phyloP scores from a whole-genome alignment of 1,140 invertebrate genomes.

The Drosophila seguyi region DNA sequence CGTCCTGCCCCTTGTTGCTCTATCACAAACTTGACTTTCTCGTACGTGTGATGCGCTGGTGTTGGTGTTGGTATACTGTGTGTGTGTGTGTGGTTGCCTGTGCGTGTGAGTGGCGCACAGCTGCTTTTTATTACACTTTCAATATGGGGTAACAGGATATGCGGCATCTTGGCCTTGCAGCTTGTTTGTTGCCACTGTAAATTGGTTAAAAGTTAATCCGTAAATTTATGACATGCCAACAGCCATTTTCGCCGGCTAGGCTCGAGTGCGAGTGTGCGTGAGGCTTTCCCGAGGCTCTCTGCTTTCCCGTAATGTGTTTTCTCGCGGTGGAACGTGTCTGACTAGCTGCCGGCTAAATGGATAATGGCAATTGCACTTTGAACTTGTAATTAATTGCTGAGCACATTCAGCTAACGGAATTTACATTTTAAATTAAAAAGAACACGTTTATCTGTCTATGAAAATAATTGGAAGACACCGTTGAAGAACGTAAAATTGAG shows the following conservation, averaged over 20 bases:
- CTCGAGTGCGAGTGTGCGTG: slow-evolving; percentile 32
- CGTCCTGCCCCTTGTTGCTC: slow-evolving; percentile 43
- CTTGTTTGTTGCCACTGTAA: slow-evolving; percentile 74
- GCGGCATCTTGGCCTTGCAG: slow-evolving; percentile 45
- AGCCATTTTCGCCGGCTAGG: slow-evolving; percentile 59
- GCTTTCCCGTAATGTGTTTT: slow-evolving; percentile 12
- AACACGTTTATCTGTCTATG: slow-evolving; percentile 1
- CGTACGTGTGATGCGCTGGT: slow-evolving; percentile 18
- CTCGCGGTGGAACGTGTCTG: slow-evolving; percentile 49
- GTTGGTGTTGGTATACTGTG: slow-evolving; percentile 10
- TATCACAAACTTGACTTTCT: slow-evolving; percentile 45
- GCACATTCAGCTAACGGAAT: slow-evolving; percentile 10
- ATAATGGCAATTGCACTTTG: slow-evolving; percentile 77
- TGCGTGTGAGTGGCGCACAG: slow-evolving; percentile 50
- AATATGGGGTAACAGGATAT: slow-evolving; percentile 75
- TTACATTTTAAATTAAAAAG: slow-evolving; percentile 25
- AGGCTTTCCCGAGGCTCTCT: slow-evolving; percentile 15
- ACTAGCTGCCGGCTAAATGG: slow-evolving; percentile 67
- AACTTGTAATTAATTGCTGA: slow-evolving; percentile 69
- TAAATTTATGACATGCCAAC: slow-evolving; percentile 82
- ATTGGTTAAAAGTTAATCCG: slow-evolving; percentile 84
- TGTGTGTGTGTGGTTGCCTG: slow-evolving; percentile 4
- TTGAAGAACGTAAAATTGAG: too few species aligned
- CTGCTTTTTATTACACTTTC: slow-evolving; percentile 81
- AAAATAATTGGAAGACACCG: background rate